Conservation (phyloP, 2,113 vertebrate species). For the Heloderma charlesbogerti region DNA sequence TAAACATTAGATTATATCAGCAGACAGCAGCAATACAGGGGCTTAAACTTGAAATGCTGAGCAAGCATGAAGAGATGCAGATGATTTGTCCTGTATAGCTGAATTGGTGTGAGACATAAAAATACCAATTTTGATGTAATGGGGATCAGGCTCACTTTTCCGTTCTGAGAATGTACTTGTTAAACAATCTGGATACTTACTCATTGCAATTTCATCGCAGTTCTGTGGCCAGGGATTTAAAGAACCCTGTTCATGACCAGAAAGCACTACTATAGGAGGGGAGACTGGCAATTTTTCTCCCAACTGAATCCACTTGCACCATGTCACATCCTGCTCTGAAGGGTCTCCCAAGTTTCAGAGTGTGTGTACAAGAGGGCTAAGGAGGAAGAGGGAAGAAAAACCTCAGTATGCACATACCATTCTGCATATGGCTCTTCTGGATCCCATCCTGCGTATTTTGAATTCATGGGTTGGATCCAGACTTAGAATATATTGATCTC, state of each 20-base stretch:
- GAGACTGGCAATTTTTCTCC: neutral
- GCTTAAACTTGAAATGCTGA: neutral
- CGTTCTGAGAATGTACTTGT: neutral
- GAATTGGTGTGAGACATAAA: neutral
- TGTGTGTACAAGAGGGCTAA: neutral
- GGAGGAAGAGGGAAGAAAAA: neutral
- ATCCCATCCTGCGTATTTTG: neutral
- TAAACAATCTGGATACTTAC: neutral
- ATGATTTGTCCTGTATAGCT: neutral
- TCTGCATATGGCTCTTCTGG: neutral
- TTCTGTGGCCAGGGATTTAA: neutral
- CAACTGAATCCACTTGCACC: neutral
- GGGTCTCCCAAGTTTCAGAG: no score
- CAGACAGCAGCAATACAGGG: neutral
- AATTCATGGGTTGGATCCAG: neutral
- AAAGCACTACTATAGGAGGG: neutral
- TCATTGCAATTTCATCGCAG: neutral
- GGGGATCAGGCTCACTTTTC: neutral
- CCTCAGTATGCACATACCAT: no score
- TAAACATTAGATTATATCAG: neutral
- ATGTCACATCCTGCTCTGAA: neutral
- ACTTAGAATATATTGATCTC: no score
- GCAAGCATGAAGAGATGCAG: neutral
- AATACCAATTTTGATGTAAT: neutral
- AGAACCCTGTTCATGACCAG: neutral